Percentiles rank a stretch among this genome's conserved stretches.
phyloP scores from a whole-genome alignment of 2,797 vertebrate species.

The Phaenicophaeus curvirostris region DNA sequence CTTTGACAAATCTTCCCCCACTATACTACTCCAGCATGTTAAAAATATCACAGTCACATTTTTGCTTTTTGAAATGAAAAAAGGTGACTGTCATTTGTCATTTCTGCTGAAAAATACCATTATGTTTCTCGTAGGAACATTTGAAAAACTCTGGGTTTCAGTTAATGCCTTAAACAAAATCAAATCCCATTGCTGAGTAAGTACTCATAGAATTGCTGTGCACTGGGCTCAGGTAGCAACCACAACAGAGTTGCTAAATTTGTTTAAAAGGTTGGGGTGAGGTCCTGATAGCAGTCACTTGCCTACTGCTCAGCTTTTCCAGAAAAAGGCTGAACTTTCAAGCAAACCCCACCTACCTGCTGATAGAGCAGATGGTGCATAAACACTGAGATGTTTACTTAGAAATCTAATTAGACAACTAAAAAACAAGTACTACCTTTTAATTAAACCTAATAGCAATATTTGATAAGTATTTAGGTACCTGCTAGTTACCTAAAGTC shows the following conservation, averaged over 20 bases:
- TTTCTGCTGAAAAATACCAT: slow-evolving; percentile 3
- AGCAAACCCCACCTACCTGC: neutral
- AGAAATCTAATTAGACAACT: neutral
- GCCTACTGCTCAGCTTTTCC: neutral
- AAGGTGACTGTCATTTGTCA: slow-evolving; percentile 33
- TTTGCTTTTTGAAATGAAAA: slow-evolving; percentile 24
- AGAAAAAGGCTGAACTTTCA: neutral
- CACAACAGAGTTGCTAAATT: neutral
- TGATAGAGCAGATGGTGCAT: neutral
- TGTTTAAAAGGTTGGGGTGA: neutral
- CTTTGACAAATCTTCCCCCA: neutral
- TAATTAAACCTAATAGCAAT: neutral
- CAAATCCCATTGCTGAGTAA: neutral
- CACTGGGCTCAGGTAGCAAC: neutral
- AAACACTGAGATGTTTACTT: neutral
- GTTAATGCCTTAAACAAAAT: neutral
- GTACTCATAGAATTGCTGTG: neutral
- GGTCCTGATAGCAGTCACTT: neutral
- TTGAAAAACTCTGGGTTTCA: neutral
- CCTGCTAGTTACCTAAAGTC: neutral
- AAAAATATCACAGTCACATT: slow-evolving; percentile 44
- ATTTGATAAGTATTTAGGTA: neutral
- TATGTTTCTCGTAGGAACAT: neutral
- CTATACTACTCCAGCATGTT: neutral
- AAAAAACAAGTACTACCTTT: neutral